Percentiles rank a stretch among this genome's conserved stretches.
phyloP scores from a whole-genome alignment of 2,113 vertebrate genomes.

The Argyrosomus japonicus region DNA sequence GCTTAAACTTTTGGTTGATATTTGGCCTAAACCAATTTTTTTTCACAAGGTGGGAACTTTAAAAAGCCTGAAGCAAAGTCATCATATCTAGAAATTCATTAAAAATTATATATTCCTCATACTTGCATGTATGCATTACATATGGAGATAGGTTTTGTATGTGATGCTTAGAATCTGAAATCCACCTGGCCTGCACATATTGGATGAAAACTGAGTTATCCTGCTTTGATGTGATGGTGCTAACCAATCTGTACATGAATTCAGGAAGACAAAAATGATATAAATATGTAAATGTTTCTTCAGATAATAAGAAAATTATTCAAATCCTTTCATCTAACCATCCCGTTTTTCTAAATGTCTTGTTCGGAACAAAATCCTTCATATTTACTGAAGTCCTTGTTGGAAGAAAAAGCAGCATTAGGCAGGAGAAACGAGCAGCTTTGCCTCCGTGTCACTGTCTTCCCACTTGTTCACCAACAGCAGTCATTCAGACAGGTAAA shows the following conservation, averaged over 20 bases:
- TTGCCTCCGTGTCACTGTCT: background rate
- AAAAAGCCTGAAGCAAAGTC: slow-evolving; percentile 16
- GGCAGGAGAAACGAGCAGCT: background rate
- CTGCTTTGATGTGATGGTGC: slow-evolving; percentile 7
- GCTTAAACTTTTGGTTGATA: slow-evolving; percentile 10
- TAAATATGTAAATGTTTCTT: background rate
- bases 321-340: background rate
- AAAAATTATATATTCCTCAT: slow-evolving; percentile 6
- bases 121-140: slow-evolving; percentile 10
- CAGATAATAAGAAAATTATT: background rate
- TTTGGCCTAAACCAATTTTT: slow-evolving; percentile 12
- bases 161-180: slow-evolving; percentile 1
- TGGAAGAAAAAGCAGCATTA: background rate
- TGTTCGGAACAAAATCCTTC: background rate
- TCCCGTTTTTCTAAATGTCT: background rate
- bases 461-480: background rate
- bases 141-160: slow-evolving; percentile 1
- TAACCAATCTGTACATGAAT: background rate
- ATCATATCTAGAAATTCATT: slow-evolving; percentile 25
- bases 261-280: background rate
- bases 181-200: background rate
- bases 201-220: slow-evolving; percentile 11
- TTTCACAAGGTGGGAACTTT: background rate
- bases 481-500: background rate
- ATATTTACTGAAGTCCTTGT: background rate